phyloP scores from a whole-genome alignment of 2,113 vertebrate species.

The Dryoscopus gambensis region DNA sequence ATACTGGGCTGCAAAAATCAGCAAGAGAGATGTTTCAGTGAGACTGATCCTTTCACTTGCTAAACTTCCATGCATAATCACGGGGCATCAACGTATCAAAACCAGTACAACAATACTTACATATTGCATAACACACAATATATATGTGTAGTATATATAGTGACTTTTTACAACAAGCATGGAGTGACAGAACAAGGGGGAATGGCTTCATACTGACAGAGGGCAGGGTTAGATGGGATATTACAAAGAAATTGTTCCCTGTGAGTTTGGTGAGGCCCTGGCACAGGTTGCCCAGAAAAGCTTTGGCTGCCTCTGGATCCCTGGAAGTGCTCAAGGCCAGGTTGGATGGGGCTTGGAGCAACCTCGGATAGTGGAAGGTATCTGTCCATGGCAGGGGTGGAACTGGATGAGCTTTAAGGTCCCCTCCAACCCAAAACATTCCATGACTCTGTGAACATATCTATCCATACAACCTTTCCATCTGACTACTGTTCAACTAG shows the following conservation, averaged over 20 bases:
- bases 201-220: background rate
- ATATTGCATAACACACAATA: background rate
- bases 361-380: rapidly evolving
- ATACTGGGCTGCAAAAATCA: background rate
- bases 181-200: background rate
- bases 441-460: background rate
- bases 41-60: background rate
- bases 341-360: background rate
- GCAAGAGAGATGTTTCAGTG: background rate
- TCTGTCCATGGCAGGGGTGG: background rate
- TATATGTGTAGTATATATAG: no score
- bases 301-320: background rate
- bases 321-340: background rate
- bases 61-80: background rate
- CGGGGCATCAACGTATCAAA: rapidly evolving
- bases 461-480: background rate
- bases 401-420: background rate
- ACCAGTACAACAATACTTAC: background rate
- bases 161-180: background rate
- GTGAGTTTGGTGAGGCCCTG: background rate
- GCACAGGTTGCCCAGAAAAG: background rate
- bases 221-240: background rate
- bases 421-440: background rate
- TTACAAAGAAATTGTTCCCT: background rate
- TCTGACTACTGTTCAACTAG: rapidly evolving